These are phyloP conservation scores for Leuctra nigra DNA, from an alignment of 2,888 invertebrate species.

Conservation along the genomic window DNA sequence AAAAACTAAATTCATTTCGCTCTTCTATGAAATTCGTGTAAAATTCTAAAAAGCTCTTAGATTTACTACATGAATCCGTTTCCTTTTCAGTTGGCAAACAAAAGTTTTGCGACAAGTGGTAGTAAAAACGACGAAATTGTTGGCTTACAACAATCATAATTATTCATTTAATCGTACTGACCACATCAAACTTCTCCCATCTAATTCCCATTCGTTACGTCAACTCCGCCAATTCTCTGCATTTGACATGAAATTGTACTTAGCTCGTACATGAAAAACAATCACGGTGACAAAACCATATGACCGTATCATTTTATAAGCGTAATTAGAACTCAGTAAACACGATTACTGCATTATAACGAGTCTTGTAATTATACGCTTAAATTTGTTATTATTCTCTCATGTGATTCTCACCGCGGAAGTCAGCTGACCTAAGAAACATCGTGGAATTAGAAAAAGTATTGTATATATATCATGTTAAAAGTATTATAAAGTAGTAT, in stretches of 20 bases:
- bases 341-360: conserved; percentile 22
- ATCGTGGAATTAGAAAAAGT: neutral
- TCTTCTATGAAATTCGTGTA: too few species aligned
- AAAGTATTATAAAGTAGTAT: neutral
- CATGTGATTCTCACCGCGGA: conserved; percentile 10
- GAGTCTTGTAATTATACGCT: conserved; percentile 4
- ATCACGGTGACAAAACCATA: conserved; percentile 17
- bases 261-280: conserved; percentile 5
- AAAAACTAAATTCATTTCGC: too few species aligned
- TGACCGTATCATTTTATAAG: conserved; percentile 2
- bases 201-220: neutral
- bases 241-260: conserved; percentile 11
- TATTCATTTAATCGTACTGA: too few species aligned
- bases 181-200: neutral
- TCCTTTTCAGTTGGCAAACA: too few species aligned
- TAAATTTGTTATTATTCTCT: conserved; percentile 14
- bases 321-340: conserved; percentile 1
- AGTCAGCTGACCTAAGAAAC: conserved; percentile 3
- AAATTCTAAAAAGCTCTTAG: too few species aligned
- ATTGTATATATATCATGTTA: conserved; percentile 2
- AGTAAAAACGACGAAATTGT: too few species aligned
- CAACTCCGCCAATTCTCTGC: neutral
- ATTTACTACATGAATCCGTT: too few species aligned
- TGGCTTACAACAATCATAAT: too few species aligned
- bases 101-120: too few species aligned